A percentile compares a stretch with the other conserved stretches of the same genome.
These are phyloP conservation scores for Erebia palarica DNA, from an alignment of 2,888 invertebrate genomes.

Conservation along the genomic window DNA sequence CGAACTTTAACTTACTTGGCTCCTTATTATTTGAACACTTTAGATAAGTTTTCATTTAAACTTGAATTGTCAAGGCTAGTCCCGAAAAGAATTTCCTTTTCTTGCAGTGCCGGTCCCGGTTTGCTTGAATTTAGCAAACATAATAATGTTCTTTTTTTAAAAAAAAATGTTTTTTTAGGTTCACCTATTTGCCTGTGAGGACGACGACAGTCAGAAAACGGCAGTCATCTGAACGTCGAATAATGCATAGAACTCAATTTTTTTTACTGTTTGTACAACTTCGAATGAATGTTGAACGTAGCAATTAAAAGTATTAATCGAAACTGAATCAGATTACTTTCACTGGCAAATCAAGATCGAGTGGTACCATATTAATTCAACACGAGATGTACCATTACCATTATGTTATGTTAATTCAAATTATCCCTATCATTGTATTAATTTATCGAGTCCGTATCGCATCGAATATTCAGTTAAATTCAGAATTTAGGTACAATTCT, in stretches of 20 bases:
- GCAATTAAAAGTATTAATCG: slow-evolving; percentile 13
- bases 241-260: background rate
- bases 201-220: background rate
- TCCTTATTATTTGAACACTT: background rate
- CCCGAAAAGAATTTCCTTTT: background rate
- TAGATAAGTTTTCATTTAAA: background rate
- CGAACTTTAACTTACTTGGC: background rate
- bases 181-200: background rate
- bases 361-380: slow-evolving; percentile 3
- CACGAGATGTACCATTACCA: background rate
- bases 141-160: too few species aligned
- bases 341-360: slow-evolving; percentile 15
- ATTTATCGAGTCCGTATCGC: background rate
- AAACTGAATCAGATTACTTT: slow-evolving; percentile 5
- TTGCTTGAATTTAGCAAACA: too few species aligned
- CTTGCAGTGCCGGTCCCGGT: background rate
- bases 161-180: too few species aligned
- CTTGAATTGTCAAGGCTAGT: background rate
- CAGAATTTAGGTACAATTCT: too few species aligned
- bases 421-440: background rate
- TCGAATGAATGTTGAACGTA: slow-evolving; percentile 11
- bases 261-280: background rate
- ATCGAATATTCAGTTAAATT: background rate
- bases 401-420: background rate
- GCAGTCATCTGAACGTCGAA: background rate